Evolutionary conservation across 2,113 vertebrate genomes (phyloP).

Genomic region (Kryptolebias marmoratus): DNA sequence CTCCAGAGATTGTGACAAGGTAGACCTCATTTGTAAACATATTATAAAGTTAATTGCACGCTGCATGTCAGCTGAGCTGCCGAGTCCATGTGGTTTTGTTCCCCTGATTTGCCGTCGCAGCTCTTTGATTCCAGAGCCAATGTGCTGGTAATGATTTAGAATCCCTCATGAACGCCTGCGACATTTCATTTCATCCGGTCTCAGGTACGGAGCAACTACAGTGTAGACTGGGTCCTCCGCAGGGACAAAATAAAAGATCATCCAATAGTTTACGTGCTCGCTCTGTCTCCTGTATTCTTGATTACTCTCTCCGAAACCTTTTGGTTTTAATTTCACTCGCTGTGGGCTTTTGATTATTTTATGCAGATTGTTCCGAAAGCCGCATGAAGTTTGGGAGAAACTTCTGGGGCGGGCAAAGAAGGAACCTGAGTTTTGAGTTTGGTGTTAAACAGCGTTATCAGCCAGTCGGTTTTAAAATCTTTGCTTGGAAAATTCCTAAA

Average conservation of each 20-base stretch:
- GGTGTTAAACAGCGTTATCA: neutral
- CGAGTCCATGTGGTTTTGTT: constrained; percentile 63
- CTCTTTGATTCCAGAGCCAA: constrained; percentile 56
- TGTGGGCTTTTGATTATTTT: constrained; percentile 41
- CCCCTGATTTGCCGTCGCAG: constrained; percentile 51
- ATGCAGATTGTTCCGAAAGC: constrained; percentile 25
- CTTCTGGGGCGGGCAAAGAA: constrained; percentile 5
- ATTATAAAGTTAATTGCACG: constrained; percentile 78
- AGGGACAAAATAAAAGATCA: constrained; percentile 49
- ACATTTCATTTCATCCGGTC: constrained; percentile 52
- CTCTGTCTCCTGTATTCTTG: constrained; percentile 31
- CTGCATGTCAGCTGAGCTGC: constrained; percentile 59
- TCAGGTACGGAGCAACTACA: constrained; percentile 30
- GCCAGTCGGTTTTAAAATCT: constrained; percentile 3
- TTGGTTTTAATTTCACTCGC: constrained; percentile 37
- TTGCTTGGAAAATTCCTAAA: neutral
- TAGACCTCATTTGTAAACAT: constrained; percentile 78
- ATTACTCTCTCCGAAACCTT: constrained; percentile 50
- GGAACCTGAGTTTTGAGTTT: neutral
- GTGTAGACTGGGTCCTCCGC: constrained; percentile 42
- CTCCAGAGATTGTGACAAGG: constrained; percentile 55
- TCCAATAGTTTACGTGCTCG: constrained; percentile 39
- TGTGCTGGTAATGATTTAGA: constrained; percentile 55
- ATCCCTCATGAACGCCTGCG: constrained; percentile 50
- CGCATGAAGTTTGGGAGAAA: constrained; percentile 5